Percentiles rank a stretch among this genome's conserved stretches.
Evolutionary conservation across 2,113 vertebrate genomes (phyloP).

Genomic region (Hippocampus abdominalis): DNA sequence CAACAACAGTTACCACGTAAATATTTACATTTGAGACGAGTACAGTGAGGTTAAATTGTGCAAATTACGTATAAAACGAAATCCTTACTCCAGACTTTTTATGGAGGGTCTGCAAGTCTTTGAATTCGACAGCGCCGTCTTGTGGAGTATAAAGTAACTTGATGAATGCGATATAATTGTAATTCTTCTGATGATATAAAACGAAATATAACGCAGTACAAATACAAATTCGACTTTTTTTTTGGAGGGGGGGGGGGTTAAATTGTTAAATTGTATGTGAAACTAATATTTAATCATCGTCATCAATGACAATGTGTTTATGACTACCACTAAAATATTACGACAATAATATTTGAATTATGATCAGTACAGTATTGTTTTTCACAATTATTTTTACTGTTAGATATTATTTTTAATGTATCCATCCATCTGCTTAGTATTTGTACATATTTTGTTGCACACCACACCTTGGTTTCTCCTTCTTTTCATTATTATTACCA

Average conservation of each 20-base stretch:
- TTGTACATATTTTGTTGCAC: no score
- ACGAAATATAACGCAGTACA: not conserved
- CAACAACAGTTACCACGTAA: no score
- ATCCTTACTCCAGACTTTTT: not conserved
- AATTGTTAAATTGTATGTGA: not conserved
- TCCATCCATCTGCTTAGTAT: no score
- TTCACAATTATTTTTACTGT: no score
- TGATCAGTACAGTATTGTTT: no score
- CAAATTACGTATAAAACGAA: not conserved
- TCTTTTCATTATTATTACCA: no score
- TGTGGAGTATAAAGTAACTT: constrained; percentile 51
- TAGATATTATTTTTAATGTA: no score
- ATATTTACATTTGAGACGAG: no score
- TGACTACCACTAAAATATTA: no score
- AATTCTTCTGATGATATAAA: not conserved
- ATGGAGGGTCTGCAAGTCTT: constrained; percentile 29
- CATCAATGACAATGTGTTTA: no score
- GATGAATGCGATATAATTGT: not conserved
- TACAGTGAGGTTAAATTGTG: not conserved
- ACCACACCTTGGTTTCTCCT: no score
- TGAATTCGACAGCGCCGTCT: constrained; percentile 72
- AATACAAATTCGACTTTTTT: not conserved
- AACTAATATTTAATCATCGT: not conserved
- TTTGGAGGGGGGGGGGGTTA: not conserved
- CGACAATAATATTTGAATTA: no score